Base-by-base conservation (phyloP, 2,888 invertebrate genomes). In the Acleris emargana region DNA sequence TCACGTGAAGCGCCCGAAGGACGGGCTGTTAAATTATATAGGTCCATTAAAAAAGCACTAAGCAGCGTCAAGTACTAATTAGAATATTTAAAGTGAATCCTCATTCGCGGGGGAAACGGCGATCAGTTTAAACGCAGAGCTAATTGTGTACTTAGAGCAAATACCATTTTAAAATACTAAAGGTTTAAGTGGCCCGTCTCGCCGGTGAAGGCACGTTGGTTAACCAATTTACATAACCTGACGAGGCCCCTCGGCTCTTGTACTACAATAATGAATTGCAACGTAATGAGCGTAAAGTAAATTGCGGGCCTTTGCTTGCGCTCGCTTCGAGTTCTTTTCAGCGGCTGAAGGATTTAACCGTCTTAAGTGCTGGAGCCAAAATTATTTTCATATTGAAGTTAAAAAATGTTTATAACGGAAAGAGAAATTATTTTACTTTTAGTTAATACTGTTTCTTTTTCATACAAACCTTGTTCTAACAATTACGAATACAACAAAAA, bases 111-210 rank as follows among this genome's bases (percentile, higher is more conserved):
- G 58, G 43, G 64, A 64, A 59, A 43, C 64, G 51, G 66, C 57
- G 66, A 66, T 66, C 66, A 61, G 66, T 61, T 61, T 66, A 61
- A 66, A 66, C 57, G 66, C 60, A 57, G 60, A 61, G 66, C 66
- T 66, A 66, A 66, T 66, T 66, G 66, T 66, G 66, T 66, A 66
- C 66, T 66, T 66, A 57, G 64, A 51, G 66, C 61, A 66, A 66
- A 66, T 61, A 47, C 60, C 61, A 60, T 59, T 66, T 66, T 61
- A 66, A 66, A 66, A 66, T 52, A 57, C 57, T 61, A 61, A 57
- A 55, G 66, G 60, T 66, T 66, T 61, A 66, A 66, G 66, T 66
- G 66, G 66, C 57, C 57, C 64, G 66, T 66, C 66, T 55, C 57
- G 57, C 51, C 45, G 50, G 55, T 57, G 51, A 54, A 59, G 59